Percentiles rank a stretch among this genome's conserved stretches.
phyloP scores from a whole-genome alignment of 2,113 vertebrate genomes.

The Pogonocichla stellata region DNA sequence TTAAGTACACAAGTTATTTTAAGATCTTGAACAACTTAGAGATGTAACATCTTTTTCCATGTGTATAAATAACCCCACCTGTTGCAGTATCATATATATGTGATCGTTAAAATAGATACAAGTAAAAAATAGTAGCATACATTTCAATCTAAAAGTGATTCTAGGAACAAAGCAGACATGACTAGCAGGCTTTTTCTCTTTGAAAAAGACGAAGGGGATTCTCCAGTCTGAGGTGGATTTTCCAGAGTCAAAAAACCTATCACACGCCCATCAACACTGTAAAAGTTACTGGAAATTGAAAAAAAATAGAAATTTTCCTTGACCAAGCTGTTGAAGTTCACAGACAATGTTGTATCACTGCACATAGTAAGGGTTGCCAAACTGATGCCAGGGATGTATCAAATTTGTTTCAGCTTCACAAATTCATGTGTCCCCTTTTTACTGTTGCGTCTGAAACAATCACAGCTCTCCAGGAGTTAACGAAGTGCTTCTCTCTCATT shows the following conservation, averaged over 20 bases:
- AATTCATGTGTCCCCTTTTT: neutral
- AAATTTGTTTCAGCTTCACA: neutral
- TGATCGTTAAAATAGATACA: slow-evolving; percentile 43
- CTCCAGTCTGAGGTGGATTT: neutral
- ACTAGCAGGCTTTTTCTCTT: neutral
- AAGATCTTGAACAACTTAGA: slow-evolving; percentile 48
- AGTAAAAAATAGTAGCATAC: slow-evolving; percentile 10
- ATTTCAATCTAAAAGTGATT: slow-evolving; percentile 36
- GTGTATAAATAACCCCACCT: slow-evolving; percentile 54
- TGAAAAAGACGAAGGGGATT: neutral
- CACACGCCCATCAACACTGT: neutral
- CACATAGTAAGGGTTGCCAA: neutral
- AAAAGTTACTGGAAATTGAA: neutral
- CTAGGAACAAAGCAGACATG: neutral
- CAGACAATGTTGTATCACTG: neutral
- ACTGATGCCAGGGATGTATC: neutral
- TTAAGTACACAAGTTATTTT: slow-evolving; percentile 50
- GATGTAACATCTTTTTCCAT: slow-evolving; percentile 31
- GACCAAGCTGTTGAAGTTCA: neutral
- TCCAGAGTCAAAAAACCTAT: neutral
- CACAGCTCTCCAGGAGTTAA: neutral
- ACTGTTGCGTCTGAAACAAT: neutral
- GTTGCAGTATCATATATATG: slow-evolving; percentile 39
- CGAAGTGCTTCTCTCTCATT: neutral
- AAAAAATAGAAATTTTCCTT: neutral